Percentiles rank a stretch among this genome's conserved stretches.
phyloP scores from a whole-genome alignment of 1,140 invertebrate species.

The Palaemon carinicauda region DNA sequence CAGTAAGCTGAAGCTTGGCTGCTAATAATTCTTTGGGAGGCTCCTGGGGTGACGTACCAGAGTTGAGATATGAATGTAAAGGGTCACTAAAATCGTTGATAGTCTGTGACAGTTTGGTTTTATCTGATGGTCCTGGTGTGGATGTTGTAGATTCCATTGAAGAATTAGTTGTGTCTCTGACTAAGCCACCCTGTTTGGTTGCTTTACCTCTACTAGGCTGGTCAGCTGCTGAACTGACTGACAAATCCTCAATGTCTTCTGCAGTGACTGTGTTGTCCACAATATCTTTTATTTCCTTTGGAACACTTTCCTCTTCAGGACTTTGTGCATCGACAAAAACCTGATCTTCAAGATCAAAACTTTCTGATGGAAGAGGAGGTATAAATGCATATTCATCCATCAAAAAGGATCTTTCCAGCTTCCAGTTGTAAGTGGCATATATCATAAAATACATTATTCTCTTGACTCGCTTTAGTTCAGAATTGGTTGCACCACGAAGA shows the following conservation, averaged over 20 bases:
- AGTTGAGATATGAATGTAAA: constrained; percentile 61
- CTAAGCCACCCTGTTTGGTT: not conserved
- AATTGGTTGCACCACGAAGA: constrained; percentile 78
- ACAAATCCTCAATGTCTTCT: not conserved
- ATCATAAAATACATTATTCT: constrained; percentile 82
- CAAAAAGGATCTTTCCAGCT: constrained; percentile 89
- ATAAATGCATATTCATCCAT: constrained; percentile 52
- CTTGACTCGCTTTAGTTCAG: constrained; percentile 85
- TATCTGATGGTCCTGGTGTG: not conserved
- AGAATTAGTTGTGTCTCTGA: not conserved
- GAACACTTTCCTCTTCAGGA: not conserved
- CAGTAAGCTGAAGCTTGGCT: constrained; percentile 66
- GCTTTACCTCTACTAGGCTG: too few relatives aligned
- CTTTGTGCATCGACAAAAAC: constrained; percentile 28
- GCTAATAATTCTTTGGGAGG: constrained; percentile 1
- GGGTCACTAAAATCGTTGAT: constrained; percentile 66
- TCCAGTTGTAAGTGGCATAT: constrained; percentile 89
- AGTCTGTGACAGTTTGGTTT: constrained; percentile 43
- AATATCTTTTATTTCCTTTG: not conserved
- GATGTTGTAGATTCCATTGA: constrained; percentile 4
- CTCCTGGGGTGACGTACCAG: constrained; percentile 62
- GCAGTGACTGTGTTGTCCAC: not conserved
- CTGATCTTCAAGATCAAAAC: constrained; percentile 45
- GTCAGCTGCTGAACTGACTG: too few relatives aligned
- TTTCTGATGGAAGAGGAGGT: constrained; percentile 48